Evolutionary conservation across 2,888 invertebrate genomes (phyloP), one percentile per base, ranked within the genome.

Genomic region (Cetonia aurata): DNA sequence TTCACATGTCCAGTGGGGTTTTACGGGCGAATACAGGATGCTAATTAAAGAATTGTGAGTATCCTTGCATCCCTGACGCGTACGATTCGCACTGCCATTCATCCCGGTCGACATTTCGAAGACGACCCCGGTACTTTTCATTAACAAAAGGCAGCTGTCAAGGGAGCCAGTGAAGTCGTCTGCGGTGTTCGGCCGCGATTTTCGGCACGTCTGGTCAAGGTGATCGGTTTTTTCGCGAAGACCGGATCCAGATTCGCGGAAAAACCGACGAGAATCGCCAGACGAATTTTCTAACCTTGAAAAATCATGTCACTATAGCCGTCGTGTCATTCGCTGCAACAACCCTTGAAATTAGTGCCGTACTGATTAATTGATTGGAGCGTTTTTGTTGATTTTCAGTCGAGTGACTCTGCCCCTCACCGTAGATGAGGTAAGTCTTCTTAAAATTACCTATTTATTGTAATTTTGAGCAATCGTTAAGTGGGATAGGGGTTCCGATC

Each of bases 331-430:
- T 62, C 67, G 44, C 8, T 37, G 10, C 19, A 33, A 67, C 70
- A 67, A 62, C 60, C 37, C n/a, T n/a, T 25, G 1, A n/a, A 57
- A 41, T 53, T 59, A 17, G 56, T 70, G 57, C 66, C 46, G 48
- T 71, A 13, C 50, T 50, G 15, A 46, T 71, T 17, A 53, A 57
- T 75, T 76, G 76, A 76, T 53, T 50, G 37, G 31, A 25, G 31
- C 53, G 17, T 66, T 66, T 37, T 56, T 65, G 19, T 71, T 55
- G 17, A 55, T 65, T 80, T 91, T 83, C 91, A 97, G 97, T 89
- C 96, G 98, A 84, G 95, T 98, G 82, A 93, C 96, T 85, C 91
- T 98, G 86, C 97, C 97, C 83, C 90, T 98, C 86, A 96, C 96
- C 81, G 97, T 98, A 79, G 96, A 98, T 88, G 97, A 98, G 94